A percentile compares a stretch with the other conserved stretches of the same genome.
Evolutionary conservation across 1,140 invertebrate genomes (phyloP).

Genomic region (Microplitis mediator): DNA sequence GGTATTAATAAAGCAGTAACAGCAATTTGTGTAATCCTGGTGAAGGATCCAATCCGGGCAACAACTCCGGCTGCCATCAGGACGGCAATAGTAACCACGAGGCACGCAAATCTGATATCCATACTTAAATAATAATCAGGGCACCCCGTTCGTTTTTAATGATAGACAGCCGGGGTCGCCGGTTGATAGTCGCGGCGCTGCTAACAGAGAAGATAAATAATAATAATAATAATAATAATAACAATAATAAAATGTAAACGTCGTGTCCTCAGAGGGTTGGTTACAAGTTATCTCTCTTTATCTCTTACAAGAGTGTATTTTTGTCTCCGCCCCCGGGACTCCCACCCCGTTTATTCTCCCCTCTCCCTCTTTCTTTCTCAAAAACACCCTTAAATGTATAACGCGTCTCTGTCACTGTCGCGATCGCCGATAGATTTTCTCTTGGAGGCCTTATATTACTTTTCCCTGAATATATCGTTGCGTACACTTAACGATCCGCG

Average conservation of each 20-base stretch:
- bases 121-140: conserved; percentile 38
- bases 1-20: conserved; percentile 62
- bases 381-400: too few species aligned
- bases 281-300: not conserved
- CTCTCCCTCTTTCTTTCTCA: too few species aligned
- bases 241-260: not conserved
- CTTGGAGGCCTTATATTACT: conserved; percentile 1
- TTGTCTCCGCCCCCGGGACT: too few species aligned
- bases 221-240: too few species aligned
- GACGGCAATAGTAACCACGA: conserved; percentile 64
- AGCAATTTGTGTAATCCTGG: conserved; percentile 64
- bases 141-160: conserved; percentile 13
- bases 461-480: not conserved
- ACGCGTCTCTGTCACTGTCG: too few species aligned
- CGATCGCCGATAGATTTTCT: not conserved
- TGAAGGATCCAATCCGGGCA: conserved; percentile 64
- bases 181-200: conserved; percentile 8
- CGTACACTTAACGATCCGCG: conserved; percentile 35
- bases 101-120: conserved; percentile 50
- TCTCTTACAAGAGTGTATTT: not conserved
- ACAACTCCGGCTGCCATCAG: conserved; percentile 66
- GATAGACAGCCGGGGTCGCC: not conserved
- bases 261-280: not conserved
- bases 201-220: not conserved
- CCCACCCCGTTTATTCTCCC: too few species aligned